phyloP scores from a whole-genome alignment of 2,888 invertebrate species.

The Didymodactylos carnosus region DNA sequence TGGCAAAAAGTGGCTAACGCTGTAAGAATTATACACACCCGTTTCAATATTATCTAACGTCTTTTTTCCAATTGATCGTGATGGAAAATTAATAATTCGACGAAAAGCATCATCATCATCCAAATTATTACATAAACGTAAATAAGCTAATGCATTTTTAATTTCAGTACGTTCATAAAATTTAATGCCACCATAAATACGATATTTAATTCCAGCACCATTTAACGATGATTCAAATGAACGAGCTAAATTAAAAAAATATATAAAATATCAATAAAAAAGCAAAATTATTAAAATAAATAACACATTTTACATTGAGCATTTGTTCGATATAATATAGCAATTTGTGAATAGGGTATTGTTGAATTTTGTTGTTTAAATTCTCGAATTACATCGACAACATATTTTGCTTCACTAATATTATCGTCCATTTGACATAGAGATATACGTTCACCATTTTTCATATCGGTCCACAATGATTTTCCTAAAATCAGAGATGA shows the following conservation, averaged over 20 bases:
- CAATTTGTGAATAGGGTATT: background rate
- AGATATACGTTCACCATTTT: background rate
- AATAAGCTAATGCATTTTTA: conserved; percentile 15
- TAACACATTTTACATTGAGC: conserved; percentile 2
- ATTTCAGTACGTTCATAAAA: conserved; percentile 15
- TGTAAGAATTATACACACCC: background rate
- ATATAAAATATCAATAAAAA: background rate
- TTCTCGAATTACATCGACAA: background rate
- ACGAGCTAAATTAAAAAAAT: background rate
- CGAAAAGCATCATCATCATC: conserved; percentile 13
- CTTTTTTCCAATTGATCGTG: background rate
- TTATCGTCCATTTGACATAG: background rate
- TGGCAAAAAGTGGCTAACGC: too few relatives aligned
- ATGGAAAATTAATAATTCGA: conserved; percentile 12
- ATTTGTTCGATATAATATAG: conserved; percentile 14
- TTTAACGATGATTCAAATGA: conserved; percentile 4
- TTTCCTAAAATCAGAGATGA: too few relatives aligned
- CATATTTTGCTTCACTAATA: background rate
- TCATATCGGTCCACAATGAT: background rate
- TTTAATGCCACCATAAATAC: conserved; percentile 11
- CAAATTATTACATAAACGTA: conserved; percentile 13
- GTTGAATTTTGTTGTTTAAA: background rate
- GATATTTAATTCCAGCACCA: conserved; percentile 9
- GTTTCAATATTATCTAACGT: conserved; percentile 4
- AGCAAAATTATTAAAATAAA: background rate